These are phyloP conservation scores for Aricia artaxerxes DNA, from an alignment of 2,888 invertebrate genomes.

Conservation along the genomic window DNA sequence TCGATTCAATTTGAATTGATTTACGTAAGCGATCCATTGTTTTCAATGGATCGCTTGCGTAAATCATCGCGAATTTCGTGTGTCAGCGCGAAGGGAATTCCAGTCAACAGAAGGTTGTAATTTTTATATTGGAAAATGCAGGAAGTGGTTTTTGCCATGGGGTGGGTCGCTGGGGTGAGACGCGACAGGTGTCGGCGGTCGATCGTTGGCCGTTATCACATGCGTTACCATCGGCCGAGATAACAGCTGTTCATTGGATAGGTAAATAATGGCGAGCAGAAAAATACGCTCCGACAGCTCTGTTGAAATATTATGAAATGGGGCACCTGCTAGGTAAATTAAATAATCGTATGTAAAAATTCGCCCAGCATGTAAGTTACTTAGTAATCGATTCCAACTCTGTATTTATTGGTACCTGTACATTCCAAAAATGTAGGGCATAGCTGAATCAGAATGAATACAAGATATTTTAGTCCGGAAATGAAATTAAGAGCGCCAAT, in stretches of 20 bases:
- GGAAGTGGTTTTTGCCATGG: slow-evolving; percentile 17
- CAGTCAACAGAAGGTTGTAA: background rate
- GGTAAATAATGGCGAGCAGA: slow-evolving; percentile 10
- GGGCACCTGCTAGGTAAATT: background rate
- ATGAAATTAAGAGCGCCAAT: background rate
- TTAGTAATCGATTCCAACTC: background rate
- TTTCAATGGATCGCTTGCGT: background rate
- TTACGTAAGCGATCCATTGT: background rate
- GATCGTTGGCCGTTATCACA: background rate
- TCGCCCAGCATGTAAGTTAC: background rate
- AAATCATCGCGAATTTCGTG: background rate
- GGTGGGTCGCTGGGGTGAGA: background rate
- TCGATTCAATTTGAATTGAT: background rate
- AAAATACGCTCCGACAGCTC: background rate
- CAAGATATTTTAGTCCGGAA: background rate
- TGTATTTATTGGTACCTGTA: background rate
- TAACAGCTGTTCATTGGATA: slow-evolving; percentile 27
- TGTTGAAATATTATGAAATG: background rate
- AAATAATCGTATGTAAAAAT: background rate
- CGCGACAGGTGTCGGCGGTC: slow-evolving; percentile 18
- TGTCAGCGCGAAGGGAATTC: slow-evolving; percentile 3
- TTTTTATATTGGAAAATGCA: background rate
- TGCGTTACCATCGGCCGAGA: background rate
- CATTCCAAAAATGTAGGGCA: background rate
- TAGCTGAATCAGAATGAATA: background rate